Percentiles rank a stretch among this genome's conserved stretches.
phyloP scores from a whole-genome alignment of 1,140 invertebrate species.

The Zaprionus inermis region DNA sequence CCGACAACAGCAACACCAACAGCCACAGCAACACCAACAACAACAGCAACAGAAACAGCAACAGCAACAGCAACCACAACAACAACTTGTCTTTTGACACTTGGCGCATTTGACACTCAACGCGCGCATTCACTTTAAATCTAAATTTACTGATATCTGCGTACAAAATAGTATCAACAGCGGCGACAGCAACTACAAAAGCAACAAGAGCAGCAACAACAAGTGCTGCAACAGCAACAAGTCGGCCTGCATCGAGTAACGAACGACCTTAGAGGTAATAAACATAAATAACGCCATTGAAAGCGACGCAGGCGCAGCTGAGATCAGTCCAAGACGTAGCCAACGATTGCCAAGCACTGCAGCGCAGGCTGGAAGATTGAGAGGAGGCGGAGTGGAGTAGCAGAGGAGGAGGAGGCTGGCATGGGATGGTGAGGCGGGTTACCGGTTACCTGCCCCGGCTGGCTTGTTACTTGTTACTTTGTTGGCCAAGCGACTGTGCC shows the following conservation, averaged over 20 bases:
- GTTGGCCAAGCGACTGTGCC: constrained; percentile 39
- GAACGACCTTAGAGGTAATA: constrained; percentile 84
- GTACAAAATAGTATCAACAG: constrained; percentile 83
- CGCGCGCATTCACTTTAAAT: constrained; percentile 84
- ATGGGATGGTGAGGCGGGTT: constrained; percentile 1
- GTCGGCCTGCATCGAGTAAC: constrained; percentile 75
- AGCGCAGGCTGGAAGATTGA: constrained; percentile 13
- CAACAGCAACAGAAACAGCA: constrained; percentile 37
- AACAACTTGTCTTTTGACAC: constrained; percentile 75
- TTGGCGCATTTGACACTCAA: constrained; percentile 83
- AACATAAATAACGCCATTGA: constrained; percentile 84
- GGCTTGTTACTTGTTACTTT: constrained; percentile 44
- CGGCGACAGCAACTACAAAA: constrained; percentile 70
- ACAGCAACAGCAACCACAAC: not conserved
- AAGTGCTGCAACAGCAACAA: constrained; percentile 46
- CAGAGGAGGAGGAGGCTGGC: constrained; percentile 5
- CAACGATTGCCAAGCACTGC: constrained; percentile 52
- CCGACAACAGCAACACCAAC: constrained; percentile 31
- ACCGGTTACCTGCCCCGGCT: constrained; percentile 27
- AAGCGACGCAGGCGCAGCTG: constrained; percentile 72
- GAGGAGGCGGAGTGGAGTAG: constrained; percentile 5
- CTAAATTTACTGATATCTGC: constrained; percentile 83
- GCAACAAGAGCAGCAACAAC: constrained; percentile 29
- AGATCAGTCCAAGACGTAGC: constrained; percentile 53
- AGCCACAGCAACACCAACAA: constrained; percentile 17